Evolutionary conservation across 92 coral and sea anemone species (phyloP), one percentile per base, ranked within the genome.

Genomic region (Zoanthus sansibaricus): DNA sequence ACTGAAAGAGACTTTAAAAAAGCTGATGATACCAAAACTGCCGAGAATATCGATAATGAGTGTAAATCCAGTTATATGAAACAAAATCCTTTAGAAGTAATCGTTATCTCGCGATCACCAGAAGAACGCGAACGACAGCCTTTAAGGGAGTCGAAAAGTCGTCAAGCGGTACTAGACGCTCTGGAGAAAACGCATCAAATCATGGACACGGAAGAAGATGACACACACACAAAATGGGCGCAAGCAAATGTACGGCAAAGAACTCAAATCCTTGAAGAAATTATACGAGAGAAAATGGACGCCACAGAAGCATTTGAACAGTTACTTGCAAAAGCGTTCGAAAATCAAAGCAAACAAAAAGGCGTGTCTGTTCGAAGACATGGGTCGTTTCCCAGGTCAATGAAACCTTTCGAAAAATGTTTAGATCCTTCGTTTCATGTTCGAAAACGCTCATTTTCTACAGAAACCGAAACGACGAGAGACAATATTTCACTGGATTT

Each of bases 401-500:
- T 80, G 87, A 91, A 88, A 56, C 86, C 84, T 6, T 80, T 64
- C 44, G 85, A 32, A 46, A 46, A 62, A 62, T 67, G 37, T 55
- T 7, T 72, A 14, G 91, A 92, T 45, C 89, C 91, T 56, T 91
- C 92, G 56, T 47, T 85, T 78, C 18, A 91, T 55, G 9, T 20
- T 45, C 93, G 96, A 61, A 92, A 92, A 67, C 92, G 98, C 56
- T 94, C 98, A 37, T 86, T 93, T 77, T 94, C 98, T 71, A 95
- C 86, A 75, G 78, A 93, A 78, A 45, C 88, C 45, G 86, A 42
- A 44, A 30, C 12, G 18, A 46, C 14, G 75, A 80, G 59, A 13
- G 62, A 25, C 10, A 56, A 42, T 11, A 32, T n/a, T 15, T 42
- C 62, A 16, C 33, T 30, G 9, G 45, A 21, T 55, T 59, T 25